These are phyloP conservation scores for Phyllostomus discolor DNA, from an alignment of 2,113 vertebrate species.

Conservation along the genomic window DNA sequence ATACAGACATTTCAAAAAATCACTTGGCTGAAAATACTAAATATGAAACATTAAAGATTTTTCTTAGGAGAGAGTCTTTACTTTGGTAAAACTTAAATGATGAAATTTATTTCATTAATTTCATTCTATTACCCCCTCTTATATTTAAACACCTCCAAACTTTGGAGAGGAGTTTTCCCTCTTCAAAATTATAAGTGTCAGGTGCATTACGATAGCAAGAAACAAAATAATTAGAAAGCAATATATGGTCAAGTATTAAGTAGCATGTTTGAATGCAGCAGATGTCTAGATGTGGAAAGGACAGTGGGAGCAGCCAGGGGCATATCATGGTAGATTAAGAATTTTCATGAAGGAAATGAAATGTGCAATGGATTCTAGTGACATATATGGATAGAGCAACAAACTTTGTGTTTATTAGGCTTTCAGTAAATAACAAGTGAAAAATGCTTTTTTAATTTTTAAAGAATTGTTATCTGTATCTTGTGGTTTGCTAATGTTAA, in stretches of 20 bases:
- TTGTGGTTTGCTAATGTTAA: neutral
- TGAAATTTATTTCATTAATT: neutral
- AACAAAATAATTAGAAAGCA: neutral
- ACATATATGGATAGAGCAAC: accelerated
- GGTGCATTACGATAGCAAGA: neutral
- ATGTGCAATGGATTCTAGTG: neutral
- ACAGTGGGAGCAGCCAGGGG: too few species aligned
- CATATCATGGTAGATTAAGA: too few species aligned
- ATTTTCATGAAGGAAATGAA: neutral
- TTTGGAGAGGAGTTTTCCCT: neutral
- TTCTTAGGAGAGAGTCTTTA: neutral
- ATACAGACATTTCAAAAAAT: conserved; percentile 50
- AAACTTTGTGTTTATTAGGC: neutral
- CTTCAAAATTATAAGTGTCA: neutral
- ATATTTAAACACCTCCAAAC: neutral
- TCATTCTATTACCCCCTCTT: neutral
- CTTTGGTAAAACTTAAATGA: neutral
- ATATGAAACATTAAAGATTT: conserved; percentile 36
- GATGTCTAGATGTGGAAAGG: neutral
- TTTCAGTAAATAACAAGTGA: neutral
- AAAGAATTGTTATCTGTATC: neutral
- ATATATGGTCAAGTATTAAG: too few species aligned
- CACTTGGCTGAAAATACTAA: conserved; percentile 33
- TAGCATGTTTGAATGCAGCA: neutral
- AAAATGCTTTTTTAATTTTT: neutral